A percentile compares a stretch with the other conserved stretches of the same genome.
phyloP scores from a whole-genome alignment of 2,888 invertebrate species.

The Brachyptera putata region DNA sequence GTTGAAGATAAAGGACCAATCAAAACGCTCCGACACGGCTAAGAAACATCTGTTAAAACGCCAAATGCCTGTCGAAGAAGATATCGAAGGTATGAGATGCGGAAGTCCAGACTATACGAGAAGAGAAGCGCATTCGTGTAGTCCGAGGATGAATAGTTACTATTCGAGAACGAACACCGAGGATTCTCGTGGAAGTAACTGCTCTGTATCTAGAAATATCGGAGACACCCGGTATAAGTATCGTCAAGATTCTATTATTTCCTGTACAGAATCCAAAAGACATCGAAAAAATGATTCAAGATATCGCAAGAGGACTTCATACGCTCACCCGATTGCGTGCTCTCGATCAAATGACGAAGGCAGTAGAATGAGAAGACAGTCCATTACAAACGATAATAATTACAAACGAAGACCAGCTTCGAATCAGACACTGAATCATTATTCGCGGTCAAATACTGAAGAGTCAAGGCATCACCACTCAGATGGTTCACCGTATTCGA shows the following conservation, averaged over 20 bases:
- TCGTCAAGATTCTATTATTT: slow-evolving; percentile 1
- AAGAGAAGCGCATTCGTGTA: slow-evolving; percentile 25
- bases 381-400: slow-evolving; percentile 12
- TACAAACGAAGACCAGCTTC: slow-evolving; percentile 14
- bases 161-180: slow-evolving; percentile 15
- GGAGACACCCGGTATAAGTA: slow-evolving; percentile 16
- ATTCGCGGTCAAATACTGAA: slow-evolving; percentile 22
- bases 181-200: slow-evolving; percentile 5
- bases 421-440: slow-evolving; percentile 14
- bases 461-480: slow-evolving; percentile 23
- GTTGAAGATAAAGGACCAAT: slow-evolving; percentile 51
- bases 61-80: slow-evolving; percentile 71
- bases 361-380: not conserved
- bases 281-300: not conserved
- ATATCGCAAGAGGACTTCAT: not conserved
- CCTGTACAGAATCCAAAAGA: not conserved
- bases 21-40: slow-evolving; percentile 59
- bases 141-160: slow-evolving; percentile 20
- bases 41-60: slow-evolving; percentile 69
- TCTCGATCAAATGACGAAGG: slow-evolving; percentile 24
- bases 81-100: slow-evolving; percentile 43
- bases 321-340: slow-evolving; percentile 10
- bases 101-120: slow-evolving; percentile 13
- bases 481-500: slow-evolving; percentile 23
- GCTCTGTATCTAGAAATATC: slow-evolving; percentile 8